Conservation (phyloP, 1,140 invertebrate species). For the Camponotus floridanus region DNA sequence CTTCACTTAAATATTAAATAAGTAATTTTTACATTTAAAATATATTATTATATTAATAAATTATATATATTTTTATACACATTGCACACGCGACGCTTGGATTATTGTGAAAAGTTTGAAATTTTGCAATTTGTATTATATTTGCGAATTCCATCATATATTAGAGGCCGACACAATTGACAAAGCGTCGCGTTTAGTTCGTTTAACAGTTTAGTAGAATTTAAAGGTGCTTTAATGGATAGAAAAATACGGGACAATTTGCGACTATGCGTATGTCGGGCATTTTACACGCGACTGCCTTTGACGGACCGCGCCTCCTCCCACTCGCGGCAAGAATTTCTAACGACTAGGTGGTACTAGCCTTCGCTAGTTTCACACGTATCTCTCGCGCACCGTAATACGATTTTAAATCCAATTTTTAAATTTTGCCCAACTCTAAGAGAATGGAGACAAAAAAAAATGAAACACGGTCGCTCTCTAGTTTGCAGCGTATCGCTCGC, state of each 20-base stretch:
- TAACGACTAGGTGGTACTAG: conserved; percentile 2
- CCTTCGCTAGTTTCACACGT: not conserved
- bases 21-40: not conserved
- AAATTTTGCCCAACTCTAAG: conserved; percentile 13
- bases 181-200: not conserved
- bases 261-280: not conserved
- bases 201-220: not conserved
- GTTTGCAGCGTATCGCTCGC: conserved; percentile 28
- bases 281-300: not conserved
- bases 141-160: not conserved
- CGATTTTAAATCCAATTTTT: conserved; percentile 4
- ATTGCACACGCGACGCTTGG: no score
- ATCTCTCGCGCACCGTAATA: not conserved
- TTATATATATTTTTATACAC: not conserved
- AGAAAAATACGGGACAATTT: not conserved
- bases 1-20: not conserved
- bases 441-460: conserved; percentile 7
- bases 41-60: not conserved
- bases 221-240: not conserved
- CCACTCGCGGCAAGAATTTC: not conserved
- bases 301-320: not conserved
- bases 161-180: not conserved
- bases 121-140: not conserved
- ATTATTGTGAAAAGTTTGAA: not conserved
- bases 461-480: conserved; percentile 28